Evolutionary conservation across 2,113 vertebrate genomes (phyloP).

Genomic region (Dromaius novaehollandiae): DNA sequence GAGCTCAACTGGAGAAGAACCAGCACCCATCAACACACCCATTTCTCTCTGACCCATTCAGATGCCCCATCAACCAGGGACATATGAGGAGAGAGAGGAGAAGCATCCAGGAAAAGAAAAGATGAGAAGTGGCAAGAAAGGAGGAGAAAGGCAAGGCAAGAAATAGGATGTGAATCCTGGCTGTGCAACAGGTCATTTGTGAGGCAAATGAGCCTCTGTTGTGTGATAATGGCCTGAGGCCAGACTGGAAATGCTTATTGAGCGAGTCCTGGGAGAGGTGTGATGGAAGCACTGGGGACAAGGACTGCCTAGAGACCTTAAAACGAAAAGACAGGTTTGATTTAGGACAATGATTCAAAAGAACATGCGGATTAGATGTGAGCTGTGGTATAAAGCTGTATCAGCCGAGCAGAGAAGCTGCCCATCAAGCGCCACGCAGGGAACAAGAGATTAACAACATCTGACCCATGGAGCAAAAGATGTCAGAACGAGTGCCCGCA

Average conservation of each 20-base stretch:
- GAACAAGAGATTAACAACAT: slow-evolving; percentile 37
- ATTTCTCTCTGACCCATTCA: not conserved
- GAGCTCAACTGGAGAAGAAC: not conserved
- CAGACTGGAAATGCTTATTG: slow-evolving; percentile 53
- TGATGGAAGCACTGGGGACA: slow-evolving; percentile 51
- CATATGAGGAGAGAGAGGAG: not conserved
- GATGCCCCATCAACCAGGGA: not conserved
- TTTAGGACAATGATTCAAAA: slow-evolving; percentile 36
- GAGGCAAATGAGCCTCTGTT: not conserved
- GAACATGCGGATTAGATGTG: slow-evolving; percentile 26
- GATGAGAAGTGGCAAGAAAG: not conserved
- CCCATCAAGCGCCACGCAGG: not conserved
- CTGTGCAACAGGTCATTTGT: slow-evolving; percentile 8
- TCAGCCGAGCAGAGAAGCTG: not conserved
- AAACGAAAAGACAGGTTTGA: slow-evolving; percentile 41
- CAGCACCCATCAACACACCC: not conserved
- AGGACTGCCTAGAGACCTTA: slow-evolving; percentile 42
- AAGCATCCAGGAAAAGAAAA: fast-evolving
- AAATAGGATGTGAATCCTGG: slow-evolving; percentile 7
- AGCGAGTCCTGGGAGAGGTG: slow-evolving; percentile 31
- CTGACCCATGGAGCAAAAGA: slow-evolving; percentile 14
- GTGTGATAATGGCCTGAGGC: not conserved
- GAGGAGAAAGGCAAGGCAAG: not conserved
- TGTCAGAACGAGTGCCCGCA: slow-evolving; percentile 14
- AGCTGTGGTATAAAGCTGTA: slow-evolving; percentile 2